Conservation (phyloP, 2,113 vertebrate genomes). For the Muntiacus muntjak region DNA sequence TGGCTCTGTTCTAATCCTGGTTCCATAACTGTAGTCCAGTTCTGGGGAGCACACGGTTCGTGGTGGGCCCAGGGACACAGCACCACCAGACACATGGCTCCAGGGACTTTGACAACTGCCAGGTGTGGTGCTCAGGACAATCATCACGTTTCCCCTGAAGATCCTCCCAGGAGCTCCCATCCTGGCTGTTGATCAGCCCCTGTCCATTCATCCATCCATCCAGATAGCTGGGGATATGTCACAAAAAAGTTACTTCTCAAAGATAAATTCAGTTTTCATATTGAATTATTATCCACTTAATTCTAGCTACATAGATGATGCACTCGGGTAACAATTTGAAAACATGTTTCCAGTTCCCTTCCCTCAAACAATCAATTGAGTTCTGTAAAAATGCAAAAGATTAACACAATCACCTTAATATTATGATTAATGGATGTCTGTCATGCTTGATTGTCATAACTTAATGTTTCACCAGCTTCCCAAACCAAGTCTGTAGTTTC, state of each 20-base stretch:
- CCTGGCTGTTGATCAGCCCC: background rate
- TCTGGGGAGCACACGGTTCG: background rate
- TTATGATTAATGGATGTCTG: background rate
- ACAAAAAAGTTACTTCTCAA: slow-evolving; percentile 10
- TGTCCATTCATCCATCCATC: background rate
- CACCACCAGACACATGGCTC: background rate
- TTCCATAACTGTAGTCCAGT: background rate
- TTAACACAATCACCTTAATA: background rate
- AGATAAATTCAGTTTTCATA: background rate
- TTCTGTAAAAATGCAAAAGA: background rate
- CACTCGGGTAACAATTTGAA: background rate
- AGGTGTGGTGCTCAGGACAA: background rate
- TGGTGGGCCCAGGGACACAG: background rate
- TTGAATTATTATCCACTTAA: background rate
- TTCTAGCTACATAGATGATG: background rate
- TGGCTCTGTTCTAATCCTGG: background rate
- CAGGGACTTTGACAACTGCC: background rate
- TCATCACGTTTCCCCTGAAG: background rate
- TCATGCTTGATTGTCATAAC: background rate
- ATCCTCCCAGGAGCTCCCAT: background rate
- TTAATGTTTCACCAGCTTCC: background rate
- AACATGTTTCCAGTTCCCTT: background rate
- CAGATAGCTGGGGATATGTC: background rate
- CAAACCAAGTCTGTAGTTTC: background rate
- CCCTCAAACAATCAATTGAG: background rate